Percentiles rank a stretch among this genome's conserved stretches.
These are phyloP conservation scores for Dendrocincla fuliginosa DNA, from an alignment of 2,797 vertebrate genomes.

Conservation along the genomic window DNA sequence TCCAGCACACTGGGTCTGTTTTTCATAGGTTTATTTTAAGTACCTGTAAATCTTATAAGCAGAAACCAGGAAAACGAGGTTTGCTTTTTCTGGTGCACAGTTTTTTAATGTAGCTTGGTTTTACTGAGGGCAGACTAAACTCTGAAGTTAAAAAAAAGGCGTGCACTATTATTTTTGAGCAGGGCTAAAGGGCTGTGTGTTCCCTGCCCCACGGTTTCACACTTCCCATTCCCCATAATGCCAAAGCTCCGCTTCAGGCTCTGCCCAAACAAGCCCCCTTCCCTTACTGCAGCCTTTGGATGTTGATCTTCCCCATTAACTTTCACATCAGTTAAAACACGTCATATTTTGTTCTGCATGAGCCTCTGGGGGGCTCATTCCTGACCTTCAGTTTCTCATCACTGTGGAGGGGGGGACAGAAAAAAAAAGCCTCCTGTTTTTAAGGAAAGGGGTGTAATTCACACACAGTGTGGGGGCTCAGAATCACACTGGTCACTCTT, in stretches of 20 bases:
- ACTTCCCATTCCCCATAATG: slow-evolving; percentile 25
- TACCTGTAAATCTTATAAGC: slow-evolving; percentile 84
- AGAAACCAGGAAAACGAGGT: slow-evolving; percentile 69
- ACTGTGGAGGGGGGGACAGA: neutral
- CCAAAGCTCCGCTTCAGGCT: neutral
- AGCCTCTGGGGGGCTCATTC: slow-evolving; percentile 37
- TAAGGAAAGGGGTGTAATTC: slow-evolving; percentile 21
- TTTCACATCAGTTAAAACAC: neutral
- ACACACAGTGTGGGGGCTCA: neutral
- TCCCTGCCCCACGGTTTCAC: slow-evolving; percentile 48
- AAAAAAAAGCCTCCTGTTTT: neutral
- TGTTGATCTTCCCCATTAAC: slow-evolving; percentile 30
- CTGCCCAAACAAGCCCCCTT: slow-evolving; percentile 25
- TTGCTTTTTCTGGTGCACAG: slow-evolving; percentile 63
- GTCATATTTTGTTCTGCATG: neutral
- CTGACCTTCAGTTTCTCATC: slow-evolving; percentile 51
- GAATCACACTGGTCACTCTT: neutral
- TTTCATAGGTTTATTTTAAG: slow-evolving; percentile 85
- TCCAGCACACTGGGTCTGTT: slow-evolving; percentile 79
- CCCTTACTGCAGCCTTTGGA: neutral
- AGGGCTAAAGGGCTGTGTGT: neutral
- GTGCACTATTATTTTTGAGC: slow-evolving; percentile 57
- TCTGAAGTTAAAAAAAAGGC: slow-evolving; percentile 48
- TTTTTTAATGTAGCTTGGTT: slow-evolving; percentile 59
- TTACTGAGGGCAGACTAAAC: slow-evolving; percentile 65